These are phyloP conservation scores for Sisyra nigra DNA, from an alignment of 2,888 invertebrate genomes.

Conservation along the genomic window DNA sequence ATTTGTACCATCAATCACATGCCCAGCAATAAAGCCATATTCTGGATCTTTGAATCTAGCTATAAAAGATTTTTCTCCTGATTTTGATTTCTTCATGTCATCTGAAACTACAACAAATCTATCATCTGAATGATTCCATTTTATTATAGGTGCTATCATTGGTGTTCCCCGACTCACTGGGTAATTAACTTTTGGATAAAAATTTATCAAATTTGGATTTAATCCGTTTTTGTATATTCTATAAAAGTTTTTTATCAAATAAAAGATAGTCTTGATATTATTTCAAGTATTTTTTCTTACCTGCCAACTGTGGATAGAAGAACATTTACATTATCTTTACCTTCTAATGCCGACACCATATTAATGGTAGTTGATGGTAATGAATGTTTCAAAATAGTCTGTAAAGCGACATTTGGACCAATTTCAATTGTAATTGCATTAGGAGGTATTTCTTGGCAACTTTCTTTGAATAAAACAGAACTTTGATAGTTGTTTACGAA, in stretches of 20 bases:
- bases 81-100: slow-evolving; percentile 30
- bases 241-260: slow-evolving; percentile 16
- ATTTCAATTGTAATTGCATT: slow-evolving; percentile 74
- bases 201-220: slow-evolving; percentile 51
- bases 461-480: slow-evolving; percentile 77
- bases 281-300: too few relatives aligned
- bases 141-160: slow-evolving; percentile 66
- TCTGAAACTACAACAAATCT: slow-evolving; percentile 57
- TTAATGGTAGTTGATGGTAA: slow-evolving; percentile 48
- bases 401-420: slow-evolving; percentile 79
- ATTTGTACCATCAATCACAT: slow-evolving; percentile 72
- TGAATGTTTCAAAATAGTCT: slow-evolving; percentile 72
- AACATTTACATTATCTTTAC: neutral
- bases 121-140: slow-evolving; percentile 73
- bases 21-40: slow-evolving; percentile 58
- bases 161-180: slow-evolving; percentile 81
- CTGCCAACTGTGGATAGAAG: too few relatives aligned
- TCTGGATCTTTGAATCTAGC: slow-evolving; percentile 46
- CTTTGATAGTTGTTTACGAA: slow-evolving; percentile 83
- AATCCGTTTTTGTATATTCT: slow-evolving; percentile 65
- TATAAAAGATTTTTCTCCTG: slow-evolving; percentile 39
- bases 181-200: slow-evolving; percentile 60
- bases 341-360: slow-evolving; percentile 31
- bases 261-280: slow-evolving; percentile 14
- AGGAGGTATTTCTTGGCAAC: slow-evolving; percentile 58